A percentile compares a stretch with the other conserved stretches of the same genome.
Conservation (phyloP, 2,888 invertebrate genomes). For the Entomobrya proxima region DNA sequence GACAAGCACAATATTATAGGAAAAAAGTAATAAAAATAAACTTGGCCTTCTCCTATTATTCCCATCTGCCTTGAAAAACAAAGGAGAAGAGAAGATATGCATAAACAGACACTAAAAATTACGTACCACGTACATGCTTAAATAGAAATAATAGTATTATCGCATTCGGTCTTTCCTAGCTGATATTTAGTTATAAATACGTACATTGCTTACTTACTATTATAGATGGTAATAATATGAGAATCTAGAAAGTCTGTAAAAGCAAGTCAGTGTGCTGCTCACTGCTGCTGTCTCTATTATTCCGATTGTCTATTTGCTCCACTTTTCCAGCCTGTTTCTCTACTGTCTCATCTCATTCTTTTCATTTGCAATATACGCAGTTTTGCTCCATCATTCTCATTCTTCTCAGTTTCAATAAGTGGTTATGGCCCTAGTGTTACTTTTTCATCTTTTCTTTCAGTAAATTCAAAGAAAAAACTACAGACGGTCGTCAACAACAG, state of each 20-base stretch:
- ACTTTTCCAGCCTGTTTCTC: not conserved
- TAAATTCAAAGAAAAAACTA: not conserved
- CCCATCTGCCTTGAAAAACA: not conserved
- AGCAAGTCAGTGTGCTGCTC: not conserved
- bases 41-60: not conserved
- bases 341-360: not conserved
- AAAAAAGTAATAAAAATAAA: conserved; percentile 23
- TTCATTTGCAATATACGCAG: not conserved
- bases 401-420: conserved; percentile 32
- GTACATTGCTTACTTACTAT: too few species aligned
- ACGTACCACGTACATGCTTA: too few species aligned
- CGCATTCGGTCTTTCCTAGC: not conserved
- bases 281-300: not conserved
- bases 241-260: not conserved
- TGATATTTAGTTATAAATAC: conserved; percentile 20
- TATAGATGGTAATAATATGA: not conserved
- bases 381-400: not conserved
- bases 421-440: not conserved
- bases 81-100: not conserved
- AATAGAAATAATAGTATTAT: not conserved
- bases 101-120: too few species aligned
- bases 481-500: not conserved
- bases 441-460: not conserved
- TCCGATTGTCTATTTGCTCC: too few species aligned
- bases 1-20: too few species aligned